These are phyloP conservation scores for Sarotherodon lohbergeri DNA, from an alignment of 2,113 vertebrate genomes.

Conservation along the genomic window DNA sequence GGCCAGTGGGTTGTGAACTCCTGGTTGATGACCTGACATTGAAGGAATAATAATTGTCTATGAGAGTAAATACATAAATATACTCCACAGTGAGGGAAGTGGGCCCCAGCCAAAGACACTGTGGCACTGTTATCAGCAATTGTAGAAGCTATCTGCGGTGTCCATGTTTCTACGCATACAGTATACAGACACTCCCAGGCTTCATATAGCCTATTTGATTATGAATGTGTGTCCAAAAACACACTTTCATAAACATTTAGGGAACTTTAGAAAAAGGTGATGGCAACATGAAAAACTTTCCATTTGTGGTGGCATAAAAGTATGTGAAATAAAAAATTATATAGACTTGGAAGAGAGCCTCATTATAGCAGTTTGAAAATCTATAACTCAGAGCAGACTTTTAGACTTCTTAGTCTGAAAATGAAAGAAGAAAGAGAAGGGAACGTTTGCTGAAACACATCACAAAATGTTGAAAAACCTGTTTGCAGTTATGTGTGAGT, in stretches of 20 bases:
- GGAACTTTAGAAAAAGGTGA: background rate
- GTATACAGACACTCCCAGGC: constrained; percentile 51
- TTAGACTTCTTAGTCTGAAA: background rate
- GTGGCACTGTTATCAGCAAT: constrained; percentile 39
- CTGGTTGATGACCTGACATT: background rate
- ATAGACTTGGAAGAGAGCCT: background rate
- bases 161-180: constrained; percentile 37
- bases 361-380: background rate
- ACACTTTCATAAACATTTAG: background rate
- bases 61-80: background rate
- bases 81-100: background rate
- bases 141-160: constrained; percentile 44
- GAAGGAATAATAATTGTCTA: background rate
- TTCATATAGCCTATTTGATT: background rate
- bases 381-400: background rate
- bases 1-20: background rate
- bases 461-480: background rate
- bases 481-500: background rate
- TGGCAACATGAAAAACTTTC: background rate
- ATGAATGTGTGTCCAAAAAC: background rate
- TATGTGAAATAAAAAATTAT: background rate
- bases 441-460: rapidly evolving
- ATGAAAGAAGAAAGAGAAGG: background rate
- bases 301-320: background rate
- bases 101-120: constrained; percentile 1